A percentile compares a stretch with the other conserved stretches of the same genome.
These are phyloP conservation scores for Perognathus longimembris DNA, from an alignment of 2,113 vertebrate genomes.

Conservation along the genomic window DNA sequence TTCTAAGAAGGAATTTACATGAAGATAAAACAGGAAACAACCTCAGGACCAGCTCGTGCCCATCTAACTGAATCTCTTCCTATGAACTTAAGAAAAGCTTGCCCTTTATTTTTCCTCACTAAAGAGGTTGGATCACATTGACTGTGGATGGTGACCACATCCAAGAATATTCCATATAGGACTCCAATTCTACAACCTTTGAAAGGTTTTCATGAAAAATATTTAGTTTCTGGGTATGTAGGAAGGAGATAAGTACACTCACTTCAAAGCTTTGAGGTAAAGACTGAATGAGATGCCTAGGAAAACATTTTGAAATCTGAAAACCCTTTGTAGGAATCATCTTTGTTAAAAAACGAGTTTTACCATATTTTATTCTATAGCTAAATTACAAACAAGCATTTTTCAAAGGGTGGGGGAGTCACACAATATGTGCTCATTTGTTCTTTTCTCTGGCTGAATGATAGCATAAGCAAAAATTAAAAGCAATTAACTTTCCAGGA, in stretches of 20 bases:
- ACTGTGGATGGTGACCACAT: not conserved
- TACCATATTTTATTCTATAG: not conserved
- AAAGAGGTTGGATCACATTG: not conserved
- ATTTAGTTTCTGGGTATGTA: constrained; percentile 18
- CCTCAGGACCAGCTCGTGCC: not conserved
- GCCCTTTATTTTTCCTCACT: not conserved
- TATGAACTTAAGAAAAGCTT: not conserved
- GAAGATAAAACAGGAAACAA: not conserved
- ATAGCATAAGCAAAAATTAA: constrained; percentile 38
- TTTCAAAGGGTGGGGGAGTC: not conserved
- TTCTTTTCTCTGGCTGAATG: not conserved
- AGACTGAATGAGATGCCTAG: not conserved
- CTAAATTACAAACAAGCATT: not conserved
- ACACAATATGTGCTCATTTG: not conserved
- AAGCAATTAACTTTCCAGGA: constrained; percentile 73
- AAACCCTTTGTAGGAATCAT: not conserved
- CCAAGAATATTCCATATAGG: not conserved
- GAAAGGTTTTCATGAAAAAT: not conserved
- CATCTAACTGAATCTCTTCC: not conserved
- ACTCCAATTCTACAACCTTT: not conserved
- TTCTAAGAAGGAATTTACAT: not conserved
- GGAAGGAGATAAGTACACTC: not conserved
- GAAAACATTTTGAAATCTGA: constrained; percentile 2
- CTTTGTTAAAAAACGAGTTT: not conserved
- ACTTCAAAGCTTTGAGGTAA: constrained; percentile 43